Evolutionary conservation across 2,888 invertebrate species (phyloP), one percentile per base, ranked within the genome.

Genomic region (Diaprepes abbreviatus): DNA sequence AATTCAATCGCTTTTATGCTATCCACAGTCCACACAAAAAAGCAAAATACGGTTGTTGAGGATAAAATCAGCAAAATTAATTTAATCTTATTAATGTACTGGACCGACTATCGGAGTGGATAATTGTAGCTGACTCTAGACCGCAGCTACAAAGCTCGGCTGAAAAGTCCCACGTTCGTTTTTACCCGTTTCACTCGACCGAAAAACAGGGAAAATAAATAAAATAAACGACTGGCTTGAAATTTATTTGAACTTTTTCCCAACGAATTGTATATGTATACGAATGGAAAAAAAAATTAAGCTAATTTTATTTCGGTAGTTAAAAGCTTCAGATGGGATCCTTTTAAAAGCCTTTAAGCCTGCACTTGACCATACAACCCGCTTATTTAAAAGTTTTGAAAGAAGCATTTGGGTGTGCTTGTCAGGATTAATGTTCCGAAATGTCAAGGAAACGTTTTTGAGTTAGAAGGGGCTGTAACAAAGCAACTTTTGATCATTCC

Each of bases 51-150:
- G 58, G 28, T 43, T 58, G 43, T 40, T 16, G 31, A 24, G 40
- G 43, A 58, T 43, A 58, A 40, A 58, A 58, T 58, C 40, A 58
- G 58, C 55, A 24, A 63, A 63, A 52, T 63, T 63, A 50, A 63
- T 52, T 63, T 68, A 68, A 68, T 68, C 55, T 55, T 57, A 68
- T 68, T 68, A 68, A 68, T 68, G 68, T 57, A 68, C 43, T 48
- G 55, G 35, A 55, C 35, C 63, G 21, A 33, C 63, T 21, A 62
- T 57, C 63, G 57, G 40, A 63, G 55, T 57, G 63, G 68, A 68
- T 68, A 68, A 68, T 68, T 68, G 68, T 55, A 63, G 57, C 54
- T 35, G 63, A 68, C 59, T 64, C 52, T 40, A 35, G 33, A 24
- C 66, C 66, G 66, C 66, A 66, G 59, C 59, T 59, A 66, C 66